Conservation (phyloP, 2,797 vertebrate genomes). For the Acipenser oxyrinchus region DNA sequence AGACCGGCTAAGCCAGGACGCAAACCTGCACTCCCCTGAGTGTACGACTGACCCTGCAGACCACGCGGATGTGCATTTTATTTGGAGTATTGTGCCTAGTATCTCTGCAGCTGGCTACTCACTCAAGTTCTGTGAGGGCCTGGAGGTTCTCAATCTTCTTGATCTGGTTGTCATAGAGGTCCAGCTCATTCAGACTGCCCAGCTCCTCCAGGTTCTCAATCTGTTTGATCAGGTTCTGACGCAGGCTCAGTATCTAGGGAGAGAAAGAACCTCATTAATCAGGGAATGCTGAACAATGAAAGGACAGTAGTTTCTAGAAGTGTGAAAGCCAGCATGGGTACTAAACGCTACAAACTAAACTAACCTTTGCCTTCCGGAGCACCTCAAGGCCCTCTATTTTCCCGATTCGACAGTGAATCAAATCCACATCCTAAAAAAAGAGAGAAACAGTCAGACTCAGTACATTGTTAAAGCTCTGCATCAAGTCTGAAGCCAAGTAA, state of each 20-base stretch:
- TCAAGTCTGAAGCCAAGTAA: too few species aligned
- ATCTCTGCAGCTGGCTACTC: conserved; percentile 44
- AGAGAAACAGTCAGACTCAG: neutral
- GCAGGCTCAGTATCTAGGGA: conserved; percentile 83
- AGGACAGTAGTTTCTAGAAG: too few species aligned
- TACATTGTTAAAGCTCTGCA: too few species aligned
- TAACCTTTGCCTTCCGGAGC: conserved; percentile 88
- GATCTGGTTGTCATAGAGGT: conserved; percentile 93
- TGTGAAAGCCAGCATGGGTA: neutral
- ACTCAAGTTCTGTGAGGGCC: conserved; percentile 70
- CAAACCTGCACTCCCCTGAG: conserved; percentile 52
- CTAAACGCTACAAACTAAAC: conserved; percentile 14
- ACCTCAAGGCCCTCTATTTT: conserved; percentile 96
- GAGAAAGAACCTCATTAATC: conserved; percentile 4
- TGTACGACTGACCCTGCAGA: conserved; percentile 41
- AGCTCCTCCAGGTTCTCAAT: conserved; percentile 89
- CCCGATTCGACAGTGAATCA: conserved; percentile 94
- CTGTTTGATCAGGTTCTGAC: conserved; percentile 91
- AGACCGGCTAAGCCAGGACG: conserved; percentile 43
- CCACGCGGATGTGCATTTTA: too few species aligned
- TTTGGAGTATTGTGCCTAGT: neutral
- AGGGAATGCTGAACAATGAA: neutral
- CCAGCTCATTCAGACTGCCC: conserved; percentile 74
- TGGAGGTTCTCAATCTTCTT: conserved; percentile 88
- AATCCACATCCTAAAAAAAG: conserved; percentile 80